phyloP scores from a whole-genome alignment of 1,140 invertebrate genomes.

The Trinorchestia longiramus region DNA sequence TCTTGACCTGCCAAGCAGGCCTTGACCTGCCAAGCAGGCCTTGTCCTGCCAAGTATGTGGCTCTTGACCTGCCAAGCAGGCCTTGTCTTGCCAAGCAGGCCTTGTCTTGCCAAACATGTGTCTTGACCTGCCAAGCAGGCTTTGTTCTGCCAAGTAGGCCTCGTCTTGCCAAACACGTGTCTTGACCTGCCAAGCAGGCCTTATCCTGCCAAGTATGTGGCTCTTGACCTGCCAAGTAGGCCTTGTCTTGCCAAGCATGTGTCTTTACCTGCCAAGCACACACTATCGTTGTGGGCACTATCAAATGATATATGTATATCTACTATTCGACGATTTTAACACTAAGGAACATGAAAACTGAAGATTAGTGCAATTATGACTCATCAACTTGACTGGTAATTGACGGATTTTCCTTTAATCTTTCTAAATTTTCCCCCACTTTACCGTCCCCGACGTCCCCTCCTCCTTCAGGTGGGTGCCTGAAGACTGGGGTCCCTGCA shows the following conservation, averaged over 20 bases:
- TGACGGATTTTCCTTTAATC: too few relatives aligned
- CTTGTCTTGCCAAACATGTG: neutral
- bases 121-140: neutral
- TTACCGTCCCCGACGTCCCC: neutral
- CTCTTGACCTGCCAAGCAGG: neutral
- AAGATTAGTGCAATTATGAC: too few relatives aligned
- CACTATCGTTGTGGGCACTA: too few relatives aligned
- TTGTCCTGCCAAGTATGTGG: neutral
- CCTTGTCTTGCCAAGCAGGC: neutral
- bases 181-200: too few relatives aligned
- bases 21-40: neutral
- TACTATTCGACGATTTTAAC: too few relatives aligned
- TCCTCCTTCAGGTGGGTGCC: conserved; percentile 71
- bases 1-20: neutral
- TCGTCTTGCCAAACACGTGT: neutral
- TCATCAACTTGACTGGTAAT: too few relatives aligned
- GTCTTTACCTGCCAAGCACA: neutral
- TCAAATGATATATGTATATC: too few relatives aligned
- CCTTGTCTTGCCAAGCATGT: neutral
- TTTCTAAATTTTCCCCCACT: too few relatives aligned
- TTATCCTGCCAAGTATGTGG: conserved; percentile 50
- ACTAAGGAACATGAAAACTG: too few relatives aligned
- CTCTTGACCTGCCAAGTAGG: neutral
- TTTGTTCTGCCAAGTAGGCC: neutral
- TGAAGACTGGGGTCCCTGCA: conserved; percentile 76